Base-by-base conservation (phyloP, 53 echinoderm and acorn worm genomes). In the Actinopyga echinites region DNA sequence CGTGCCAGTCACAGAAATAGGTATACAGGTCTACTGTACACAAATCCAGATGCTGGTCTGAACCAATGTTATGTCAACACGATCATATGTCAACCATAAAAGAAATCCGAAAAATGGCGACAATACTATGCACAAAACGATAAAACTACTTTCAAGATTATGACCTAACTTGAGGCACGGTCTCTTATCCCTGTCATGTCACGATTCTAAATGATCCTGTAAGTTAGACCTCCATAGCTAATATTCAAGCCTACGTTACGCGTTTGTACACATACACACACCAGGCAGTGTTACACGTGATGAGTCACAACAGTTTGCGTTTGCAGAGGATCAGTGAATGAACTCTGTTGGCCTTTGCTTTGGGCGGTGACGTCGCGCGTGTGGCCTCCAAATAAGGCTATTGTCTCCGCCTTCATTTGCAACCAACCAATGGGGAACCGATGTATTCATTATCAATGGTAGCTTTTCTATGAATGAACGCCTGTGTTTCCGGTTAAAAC, bases 321-420 rank as follows among this genome's bases (percentile, higher is more conserved):
- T 45, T 21, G 17, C 62, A 23, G n/a, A n/a, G n/a, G n/a, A n/a
- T n/a, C n/a, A 68, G 87, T 87, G 87, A 87, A 87, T 74, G 87
- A 87, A 87, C 87, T 87, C 87, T 82, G 65, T 58, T 42, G 63
- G 35, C 81, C 63, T 80, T 80, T 61, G 81, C 37, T n/a, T 80
- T 10, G 11, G 26, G 7, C 44, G 15, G 61, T 60, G 81, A 34
- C 61, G 62, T 36, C 21, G 4, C 54, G 17, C 31, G 26, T 30
- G 30, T 30, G 62, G 21, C 62, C 62, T 62, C 62, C 62, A 62
- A 62, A 62, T 62, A 62, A 62, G 62, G 62, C 11, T 30, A 12
- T 62, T 62, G 49, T 53, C 77, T 56, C 77, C 77, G 56, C 77
- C 77, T 30, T 31, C 44, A 2, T 55, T 15, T 54, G 23, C 5